phyloP scores from a whole-genome alignment of 2,113 vertebrate species.

The Myodes glareolus region DNA sequence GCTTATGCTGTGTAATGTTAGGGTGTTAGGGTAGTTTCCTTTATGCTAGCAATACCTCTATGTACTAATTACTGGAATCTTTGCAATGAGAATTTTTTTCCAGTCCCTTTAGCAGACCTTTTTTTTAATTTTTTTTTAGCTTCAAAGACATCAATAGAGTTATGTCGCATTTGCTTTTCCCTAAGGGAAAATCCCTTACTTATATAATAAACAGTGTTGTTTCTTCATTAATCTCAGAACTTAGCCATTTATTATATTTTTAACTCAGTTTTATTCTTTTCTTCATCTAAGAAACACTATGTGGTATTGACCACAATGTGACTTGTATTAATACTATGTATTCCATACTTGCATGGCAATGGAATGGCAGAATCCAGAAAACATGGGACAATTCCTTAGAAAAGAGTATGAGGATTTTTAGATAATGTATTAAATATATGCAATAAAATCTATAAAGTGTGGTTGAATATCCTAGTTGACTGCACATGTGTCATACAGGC shows the following conservation, averaged over 20 bases:
- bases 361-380: conserved; percentile 54
- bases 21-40: not conserved
- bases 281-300: conserved; percentile 76
- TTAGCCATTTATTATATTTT: conserved; percentile 74
- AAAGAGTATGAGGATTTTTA: conserved; percentile 42
- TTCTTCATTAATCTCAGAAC: conserved; percentile 69
- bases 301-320: conserved; percentile 78
- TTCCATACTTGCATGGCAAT: conserved; percentile 66
- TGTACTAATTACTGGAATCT: conserved; percentile 36
- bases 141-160: conserved; percentile 67
- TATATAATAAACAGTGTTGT: conserved; percentile 70
- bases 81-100: not conserved
- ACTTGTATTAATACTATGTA: conserved; percentile 81
- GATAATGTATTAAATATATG: conserved; percentile 59
- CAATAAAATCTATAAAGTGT: conserved; percentile 59
- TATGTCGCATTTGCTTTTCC: conserved; percentile 53
- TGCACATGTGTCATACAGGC: not conserved
- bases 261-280: conserved; percentile 75
- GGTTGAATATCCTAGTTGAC: conserved; percentile 37
- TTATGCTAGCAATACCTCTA: not conserved
- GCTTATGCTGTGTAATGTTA: not conserved
- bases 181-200: conserved; percentile 66
- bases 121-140: conserved; percentile 62
- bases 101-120: not conserved
- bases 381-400: conserved; percentile 54